Base-by-base conservation (phyloP, 2,113 vertebrate species). In the Pristiophorus japonicus region DNA sequence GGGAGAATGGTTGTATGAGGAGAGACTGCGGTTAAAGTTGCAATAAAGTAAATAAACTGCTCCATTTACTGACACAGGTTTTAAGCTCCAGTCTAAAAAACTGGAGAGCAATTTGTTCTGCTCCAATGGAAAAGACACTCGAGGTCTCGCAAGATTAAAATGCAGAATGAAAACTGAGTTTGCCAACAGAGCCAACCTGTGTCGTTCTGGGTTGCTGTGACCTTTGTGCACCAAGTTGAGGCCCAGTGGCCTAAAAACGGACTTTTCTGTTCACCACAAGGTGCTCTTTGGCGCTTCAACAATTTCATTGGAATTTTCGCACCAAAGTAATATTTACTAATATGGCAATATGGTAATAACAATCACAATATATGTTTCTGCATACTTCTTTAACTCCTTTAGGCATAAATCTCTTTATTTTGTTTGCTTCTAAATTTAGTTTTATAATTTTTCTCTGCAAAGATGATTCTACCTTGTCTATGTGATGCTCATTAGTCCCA, bases 21-120 rank as follows among this genome's bases (percentile, higher is more conserved):
- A 94, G 66, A 73, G 42, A 70, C 66, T 94, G 92, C 27, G 93
- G 93, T 94, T 94, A 94, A 94, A 47, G 24, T 73, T 47, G 12
- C 93, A 94, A 94, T 94, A 70, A 70, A 94, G 27, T 94, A 94
- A 94, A 94, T 70, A 94, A 94, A 94, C 73, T 51, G 93, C 93
- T 70, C 93, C 66, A 94, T 27, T 94, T 94, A 94, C 93, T 51
- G 66, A 94, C 93, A 94, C 66, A 94, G 70, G 45, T 45, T 94
- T 73, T 70, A 47, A 94, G 93, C 16, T 94, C 42, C 45, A 70
- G 65, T 94, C 66, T 66, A 94, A 51, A 92, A 94, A 73, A n/a
- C 10, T 94, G 93, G 66, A 94, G 10, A 51, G 65, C 22, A 94
- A 94, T 73, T 94, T 94, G 93, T 94, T 94, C 65, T 70, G 93